Percentiles rank a stretch among this genome's conserved stretches.
These are phyloP conservation scores for Amblyjoppa proteus DNA, from an alignment of 2,888 invertebrate genomes.

Conservation along the genomic window DNA sequence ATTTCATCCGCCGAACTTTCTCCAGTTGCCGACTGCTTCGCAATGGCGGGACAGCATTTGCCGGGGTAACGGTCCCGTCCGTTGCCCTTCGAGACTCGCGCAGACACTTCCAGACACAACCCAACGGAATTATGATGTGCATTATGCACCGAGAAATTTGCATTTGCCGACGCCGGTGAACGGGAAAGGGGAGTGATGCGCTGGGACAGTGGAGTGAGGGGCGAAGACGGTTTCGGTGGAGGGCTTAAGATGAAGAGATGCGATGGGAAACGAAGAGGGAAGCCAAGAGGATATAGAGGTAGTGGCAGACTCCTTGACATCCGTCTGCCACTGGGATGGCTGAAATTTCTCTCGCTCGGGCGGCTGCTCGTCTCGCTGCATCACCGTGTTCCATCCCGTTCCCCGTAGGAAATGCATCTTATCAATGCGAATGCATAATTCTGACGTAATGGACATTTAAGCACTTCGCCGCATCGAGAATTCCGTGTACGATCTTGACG, in stretches of 20 bases:
- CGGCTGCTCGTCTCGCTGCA: conserved; percentile 41
- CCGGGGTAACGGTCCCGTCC: conserved; percentile 35
- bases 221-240: conserved; percentile 50
- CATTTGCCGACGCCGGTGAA: conserved; percentile 48
- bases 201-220: not conserved
- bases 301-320: conserved; percentile 43
- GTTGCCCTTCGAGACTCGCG: conserved; percentile 29
- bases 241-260: conserved; percentile 67
- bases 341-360: conserved; percentile 72
- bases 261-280: conserved; percentile 50
- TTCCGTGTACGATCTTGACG: conserved; percentile 38
- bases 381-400: conserved; percentile 48
- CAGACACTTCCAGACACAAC: conserved; percentile 48
- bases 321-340: conserved; percentile 45
- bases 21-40: conserved; percentile 5
- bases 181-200: conserved; percentile 8
- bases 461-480: conserved; percentile 55
- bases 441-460: conserved; percentile 62
- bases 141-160: conserved; percentile 66
- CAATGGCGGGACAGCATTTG: conserved; percentile 35
- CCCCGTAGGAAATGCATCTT: conserved; percentile 72
- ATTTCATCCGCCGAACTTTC: conserved; percentile 1
- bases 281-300: conserved; percentile 22
- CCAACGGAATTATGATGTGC: conserved; percentile 63
- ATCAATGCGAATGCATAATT: conserved; percentile 78